Evolutionary conservation across 2,113 vertebrate species (phyloP), one percentile per base, ranked within the genome.

Genomic region (Coptodon bakossiorum): DNA sequence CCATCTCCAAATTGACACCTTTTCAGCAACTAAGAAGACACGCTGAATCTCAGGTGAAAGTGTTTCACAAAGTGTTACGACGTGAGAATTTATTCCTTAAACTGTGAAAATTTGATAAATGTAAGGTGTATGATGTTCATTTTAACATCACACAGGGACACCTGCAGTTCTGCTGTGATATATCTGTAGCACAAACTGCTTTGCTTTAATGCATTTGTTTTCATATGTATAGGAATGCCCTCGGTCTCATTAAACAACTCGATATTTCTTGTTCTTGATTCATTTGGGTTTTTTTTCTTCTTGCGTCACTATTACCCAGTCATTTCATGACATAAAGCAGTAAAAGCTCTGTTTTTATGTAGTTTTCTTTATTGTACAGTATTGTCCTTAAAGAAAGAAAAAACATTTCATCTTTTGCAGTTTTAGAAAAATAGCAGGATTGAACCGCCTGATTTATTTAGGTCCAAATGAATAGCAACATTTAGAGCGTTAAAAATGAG

Each of bases 251-350:
- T 19, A 50, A 50, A 13, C 43, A 7, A 19, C 43, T 48, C 24
- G 2, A 78, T 31, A 31, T 78, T 31, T 50, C 43, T 50, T 19
- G 1, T 48, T 31, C 43, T 3, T 13, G 73, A 48, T 52, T 73
- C 68, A 45, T 68, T 68, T 68, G 19, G 19, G 6, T 0, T 0
- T n/a, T 9, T 24, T 27, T 52, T 6, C 29, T 52, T 29, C n/a
- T 52, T 24, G 9, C 24, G 8, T 52, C 31, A 50, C 50, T 36
- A 54, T 48, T 22, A 13, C 16, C 24, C 43, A 10, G 27, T 31
- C 5, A 27, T 38, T 11, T 40, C 1, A 36, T 54, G 13, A 36
- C 31, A 53, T 17, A 53, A 24, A 3, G 63, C 7, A 12, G 16
- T 52, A 78, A 78, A 52, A 50, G 12, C 40, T 73, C 43, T 8